Evolutionary conservation across 2,888 invertebrate species (phyloP), one percentile per base, ranked within the genome.

Genomic region (Lapara coniferarum): DNA sequence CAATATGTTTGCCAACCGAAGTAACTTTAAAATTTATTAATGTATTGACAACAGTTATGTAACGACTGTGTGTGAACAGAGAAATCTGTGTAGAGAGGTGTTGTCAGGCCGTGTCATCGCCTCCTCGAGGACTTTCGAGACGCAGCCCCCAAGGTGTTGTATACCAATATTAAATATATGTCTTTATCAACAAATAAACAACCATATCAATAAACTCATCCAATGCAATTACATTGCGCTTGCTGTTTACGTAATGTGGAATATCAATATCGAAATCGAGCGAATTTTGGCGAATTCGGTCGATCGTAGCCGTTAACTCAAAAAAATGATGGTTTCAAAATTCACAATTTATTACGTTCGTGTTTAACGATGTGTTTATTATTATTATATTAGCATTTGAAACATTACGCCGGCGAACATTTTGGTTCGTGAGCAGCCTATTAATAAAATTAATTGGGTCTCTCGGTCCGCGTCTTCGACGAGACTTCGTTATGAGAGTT

Each of bases 141-240:
- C 71, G 71, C 72, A 72, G 71, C 74, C 75, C 73, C 66, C 70
- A 69, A 74, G 73, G 73, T 72, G 75, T 71, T 72, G 77, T 71
- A 73, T 72, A 71, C 74, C 76, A 76, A 77, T 71, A 76, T 74
- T 77, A 75, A 75, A 67, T 81, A 78, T 84, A 88, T 81, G 82
- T 85, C 86, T 86, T 86, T 84, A 87, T 89, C 84, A 78, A 79
- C 73, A 80, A 79, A 84, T 80, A 80, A 81, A 83, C 78, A 72
- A 76, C 77, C 79, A 83, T 81, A 79, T 83, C 79, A 83, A 85
- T 84, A 84, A 85, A 84, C 82, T 78, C 77, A 78, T 81, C 76
- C 77, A 77, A 78, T 78, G 75, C 75, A 77, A 79, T 82, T 80
- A 75, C 79, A 79, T 81, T 83, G 76, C 74, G 76, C 81, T 80